A percentile compares a stretch with the other conserved stretches of the same genome.
These are phyloP conservation scores for Lichenostomus cassidix DNA, from an alignment of 2,113 vertebrate species.

Conservation along the genomic window DNA sequence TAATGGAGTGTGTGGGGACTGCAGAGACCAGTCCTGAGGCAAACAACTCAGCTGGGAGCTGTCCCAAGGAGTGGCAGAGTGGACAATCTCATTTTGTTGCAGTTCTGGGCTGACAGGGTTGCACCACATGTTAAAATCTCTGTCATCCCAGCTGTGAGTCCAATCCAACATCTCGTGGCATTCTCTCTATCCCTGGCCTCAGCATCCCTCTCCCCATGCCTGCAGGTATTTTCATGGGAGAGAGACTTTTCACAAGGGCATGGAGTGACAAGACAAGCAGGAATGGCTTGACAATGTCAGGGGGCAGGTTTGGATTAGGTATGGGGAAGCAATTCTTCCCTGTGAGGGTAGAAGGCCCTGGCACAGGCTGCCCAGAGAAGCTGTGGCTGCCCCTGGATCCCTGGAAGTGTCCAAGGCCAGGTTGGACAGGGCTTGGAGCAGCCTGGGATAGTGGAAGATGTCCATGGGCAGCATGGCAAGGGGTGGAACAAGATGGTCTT, in stretches of 20 bases:
- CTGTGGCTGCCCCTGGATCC: neutral
- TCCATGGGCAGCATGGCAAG: neutral
- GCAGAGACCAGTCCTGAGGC: neutral
- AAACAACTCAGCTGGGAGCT: neutral
- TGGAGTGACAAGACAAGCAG: neutral
- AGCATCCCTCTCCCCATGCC: neutral
- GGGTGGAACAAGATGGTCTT: neutral
- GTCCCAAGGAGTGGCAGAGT: fast-evolving
- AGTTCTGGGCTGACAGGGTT: neutral
- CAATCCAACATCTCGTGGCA: neutral
- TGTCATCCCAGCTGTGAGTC: neutral
- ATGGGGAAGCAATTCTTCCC: neutral
- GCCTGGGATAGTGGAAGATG: fast-evolving
- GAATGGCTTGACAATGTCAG: neutral
- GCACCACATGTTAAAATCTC: neutral
- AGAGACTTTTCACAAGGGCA: neutral
- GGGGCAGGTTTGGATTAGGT: neutral
- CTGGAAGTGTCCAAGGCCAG: neutral
- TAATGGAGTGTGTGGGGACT: neutral
- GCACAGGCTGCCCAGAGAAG: neutral
- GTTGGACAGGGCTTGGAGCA: fast-evolving
- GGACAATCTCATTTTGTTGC: neutral
- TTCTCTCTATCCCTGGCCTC: neutral
- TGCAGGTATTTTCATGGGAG: neutral
- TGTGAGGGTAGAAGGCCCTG: neutral